A percentile compares a stretch with the other conserved stretches of the same genome.
These are phyloP conservation scores for Brachionus rubens DNA, from an alignment of 1,140 invertebrate genomes.

Conservation along the genomic window DNA sequence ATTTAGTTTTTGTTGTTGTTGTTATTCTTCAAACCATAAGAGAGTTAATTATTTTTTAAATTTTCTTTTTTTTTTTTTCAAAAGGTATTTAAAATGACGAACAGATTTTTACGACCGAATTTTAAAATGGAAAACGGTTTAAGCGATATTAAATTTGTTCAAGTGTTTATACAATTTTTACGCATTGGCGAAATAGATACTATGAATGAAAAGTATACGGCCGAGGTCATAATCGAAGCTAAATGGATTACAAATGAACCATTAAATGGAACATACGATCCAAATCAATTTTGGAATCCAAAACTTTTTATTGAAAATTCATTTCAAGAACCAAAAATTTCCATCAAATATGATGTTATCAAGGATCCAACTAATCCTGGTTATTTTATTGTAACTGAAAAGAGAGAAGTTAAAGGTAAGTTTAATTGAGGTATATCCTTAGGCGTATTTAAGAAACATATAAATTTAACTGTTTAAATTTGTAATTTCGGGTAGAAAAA, in stretches of 20 bases:
- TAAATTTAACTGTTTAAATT: too few relatives aligned
- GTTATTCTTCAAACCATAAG: too few relatives aligned
- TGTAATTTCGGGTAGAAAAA: too few relatives aligned
- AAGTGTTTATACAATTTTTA: neutral
- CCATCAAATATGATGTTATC: neutral
- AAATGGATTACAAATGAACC: neutral
- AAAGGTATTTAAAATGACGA: neutral
- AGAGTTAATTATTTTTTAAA: too few relatives aligned
- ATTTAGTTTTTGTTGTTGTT: too few relatives aligned
- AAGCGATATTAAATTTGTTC: neutral
- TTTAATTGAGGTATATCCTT: neutral
- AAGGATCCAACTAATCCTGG: neutral
- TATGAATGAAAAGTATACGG: slow-evolving; percentile 3
- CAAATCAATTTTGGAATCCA: neutral
- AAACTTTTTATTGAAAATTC: slow-evolving; percentile 35
- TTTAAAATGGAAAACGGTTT: neutral
- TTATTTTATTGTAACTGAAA: neutral
- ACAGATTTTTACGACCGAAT: neutral
- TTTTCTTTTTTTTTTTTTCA: neutral
- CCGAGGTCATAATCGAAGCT: neutral
- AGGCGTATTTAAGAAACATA: too few relatives aligned
- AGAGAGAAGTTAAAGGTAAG: neutral
- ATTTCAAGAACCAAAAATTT: neutral
- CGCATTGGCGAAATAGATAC: slow-evolving; percentile 19
- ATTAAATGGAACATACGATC: slow-evolving; percentile 12